phyloP scores from a whole-genome alignment of 2,888 invertebrate genomes.

The Dione juno region DNA sequence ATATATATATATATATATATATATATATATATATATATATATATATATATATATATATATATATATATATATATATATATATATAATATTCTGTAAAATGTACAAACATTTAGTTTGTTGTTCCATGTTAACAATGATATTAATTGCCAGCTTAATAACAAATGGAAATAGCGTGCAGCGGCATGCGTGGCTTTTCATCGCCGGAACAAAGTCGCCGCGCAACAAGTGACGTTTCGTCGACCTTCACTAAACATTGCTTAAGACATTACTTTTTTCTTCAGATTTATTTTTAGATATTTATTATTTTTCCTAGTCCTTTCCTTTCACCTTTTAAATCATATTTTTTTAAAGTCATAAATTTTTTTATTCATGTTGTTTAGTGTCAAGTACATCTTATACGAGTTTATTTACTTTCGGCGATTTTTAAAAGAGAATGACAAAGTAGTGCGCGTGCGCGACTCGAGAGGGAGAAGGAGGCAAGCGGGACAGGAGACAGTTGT shows the following conservation, averaged over 20 bases:
- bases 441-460: slow-evolving; percentile 70
- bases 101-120: slow-evolving; percentile 19
- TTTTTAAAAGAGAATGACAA: slow-evolving; percentile 72
- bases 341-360: not conserved
- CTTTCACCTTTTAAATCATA: too few relatives aligned
- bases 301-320: too few relatives aligned
- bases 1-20: too few relatives aligned
- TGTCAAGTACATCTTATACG: slow-evolving; percentile 71
- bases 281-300: not conserved
- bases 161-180: slow-evolving; percentile 64
- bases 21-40: too few relatives aligned
- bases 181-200: slow-evolving; percentile 78
- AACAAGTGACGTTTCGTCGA: slow-evolving; percentile 75
- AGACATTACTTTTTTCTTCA: slow-evolving; percentile 50
- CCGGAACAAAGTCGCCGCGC: slow-evolving; percentile 75
- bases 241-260: slow-evolving; percentile 57
- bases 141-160: slow-evolving; percentile 69
- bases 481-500: slow-evolving; percentile 69
- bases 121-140: slow-evolving; percentile 53
- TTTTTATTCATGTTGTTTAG: slow-evolving; percentile 42
- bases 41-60: too few relatives aligned
- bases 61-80: too few relatives aligned
- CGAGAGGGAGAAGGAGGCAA: slow-evolving; percentile 64
- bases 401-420: slow-evolving; percentile 81
- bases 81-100: slow-evolving; percentile 6